phyloP scores from a whole-genome alignment of 2,888 invertebrate genomes.

The Dynastes tityus region DNA sequence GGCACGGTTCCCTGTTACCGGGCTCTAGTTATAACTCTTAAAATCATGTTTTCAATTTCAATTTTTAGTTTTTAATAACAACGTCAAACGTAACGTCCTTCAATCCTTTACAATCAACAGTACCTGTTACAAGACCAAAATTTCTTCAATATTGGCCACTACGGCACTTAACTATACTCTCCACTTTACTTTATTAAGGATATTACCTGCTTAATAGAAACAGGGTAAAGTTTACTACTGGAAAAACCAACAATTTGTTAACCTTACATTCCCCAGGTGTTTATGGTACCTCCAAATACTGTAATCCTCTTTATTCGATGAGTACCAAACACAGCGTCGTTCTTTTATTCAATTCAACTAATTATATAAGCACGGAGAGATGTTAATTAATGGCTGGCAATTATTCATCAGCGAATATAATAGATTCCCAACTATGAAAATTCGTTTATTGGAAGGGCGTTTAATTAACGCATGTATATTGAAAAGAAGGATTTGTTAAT shows the following conservation, averaged over 20 bases:
- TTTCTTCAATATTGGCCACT: background rate
- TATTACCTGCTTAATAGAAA: background rate
- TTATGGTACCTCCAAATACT: background rate
- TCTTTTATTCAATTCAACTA: background rate
- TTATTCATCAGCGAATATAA: slow-evolving; percentile 12
- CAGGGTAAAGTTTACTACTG: background rate
- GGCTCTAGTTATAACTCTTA: too few species aligned
- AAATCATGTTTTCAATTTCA: too few species aligned
- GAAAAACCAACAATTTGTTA: background rate
- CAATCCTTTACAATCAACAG: too few species aligned
- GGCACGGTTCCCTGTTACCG: too few species aligned
- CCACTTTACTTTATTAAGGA: background rate
- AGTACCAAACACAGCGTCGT: background rate
- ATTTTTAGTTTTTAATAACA: too few species aligned
- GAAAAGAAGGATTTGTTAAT: too few species aligned
- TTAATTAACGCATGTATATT: too few species aligned
- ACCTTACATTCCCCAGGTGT: background rate
- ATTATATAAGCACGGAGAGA: background rate
- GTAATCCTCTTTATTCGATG: background rate
- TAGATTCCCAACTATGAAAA: background rate
- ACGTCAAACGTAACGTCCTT: too few species aligned
- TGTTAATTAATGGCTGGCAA: slow-evolving; percentile 7
- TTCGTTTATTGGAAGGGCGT: background rate
- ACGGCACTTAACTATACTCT: background rate
- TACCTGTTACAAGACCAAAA: background rate